Evolutionary conservation across 2,888 invertebrate genomes (phyloP), one percentile per base, ranked within the genome.

Genomic region (Anodontia alba): DNA sequence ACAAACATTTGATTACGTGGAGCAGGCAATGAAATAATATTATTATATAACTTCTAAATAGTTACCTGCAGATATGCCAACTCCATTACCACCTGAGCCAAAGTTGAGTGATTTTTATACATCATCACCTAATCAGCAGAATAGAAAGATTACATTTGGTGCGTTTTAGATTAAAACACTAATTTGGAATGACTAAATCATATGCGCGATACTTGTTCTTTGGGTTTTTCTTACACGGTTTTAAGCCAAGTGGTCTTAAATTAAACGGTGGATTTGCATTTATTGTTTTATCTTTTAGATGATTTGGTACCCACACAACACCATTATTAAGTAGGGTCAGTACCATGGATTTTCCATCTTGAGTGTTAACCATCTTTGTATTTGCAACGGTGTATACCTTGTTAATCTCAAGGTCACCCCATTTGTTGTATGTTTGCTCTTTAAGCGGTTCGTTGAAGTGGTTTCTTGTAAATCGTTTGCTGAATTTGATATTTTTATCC

Each of bases 1-100:
- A 36, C 69, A 76, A 38, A 81, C 76, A 51, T 80, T 83, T 67
- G 67, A 70, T 67, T 73, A 84, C 57, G 78, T 81, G 67, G 80
- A 80, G 54, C 71, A 74, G 42, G 73, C 81, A 49, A 78, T 81
- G 74, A 76, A 73, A 46, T 36, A 80, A 46, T 80, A 77, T 73
- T 76, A 70, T 74, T 77, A 76, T 42, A 20, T 77, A 10, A 80
- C 80, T 46, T 62, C 76, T 49, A 80, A 80, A 74, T 31, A n/a
- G n/a, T n/a, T n/a, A n/a, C n/a, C n/a, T n/a, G n/a, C n/a, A n/a
- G n/a, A n/a, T n/a, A n/a, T 70, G 20, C 43, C 73, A 62, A 51
- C 7, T 1, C 12, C 68, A 17, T 23, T 68, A 29, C 26, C 38
- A 15, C 42, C 43, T 10, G 26, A 66, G 36, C 73, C 73, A 38